phyloP scores from a whole-genome alignment of 1,140 invertebrate species.

The Drosophila paulistorum region DNA sequence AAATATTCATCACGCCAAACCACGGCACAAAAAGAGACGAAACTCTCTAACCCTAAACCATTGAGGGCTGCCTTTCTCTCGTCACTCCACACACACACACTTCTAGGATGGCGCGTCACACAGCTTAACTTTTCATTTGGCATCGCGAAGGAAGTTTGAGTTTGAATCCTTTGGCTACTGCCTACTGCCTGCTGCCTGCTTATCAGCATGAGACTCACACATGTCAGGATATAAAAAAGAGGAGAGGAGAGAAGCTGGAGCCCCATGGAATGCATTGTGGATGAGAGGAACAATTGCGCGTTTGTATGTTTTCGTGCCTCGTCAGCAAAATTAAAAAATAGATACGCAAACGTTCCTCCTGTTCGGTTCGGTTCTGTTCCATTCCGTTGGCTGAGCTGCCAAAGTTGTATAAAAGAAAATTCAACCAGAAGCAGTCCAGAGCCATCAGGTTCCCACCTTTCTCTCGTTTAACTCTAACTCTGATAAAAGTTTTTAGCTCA shows the following conservation, averaged over 20 bases:
- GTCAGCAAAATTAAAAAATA: slow-evolving; percentile 82
- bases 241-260: slow-evolving; percentile 15
- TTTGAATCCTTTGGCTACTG: slow-evolving; percentile 31
- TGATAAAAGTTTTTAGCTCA: slow-evolving; percentile 41
- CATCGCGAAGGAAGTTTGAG: slow-evolving; percentile 18
- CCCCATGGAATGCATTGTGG: slow-evolving; percentile 77
- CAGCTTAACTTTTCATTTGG: slow-evolving; percentile 81
- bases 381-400: slow-evolving; percentile 1
- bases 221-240: slow-evolving; percentile 56
- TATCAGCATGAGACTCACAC: slow-evolving; percentile 80
- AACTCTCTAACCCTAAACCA: slow-evolving; percentile 1
- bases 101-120: slow-evolving; percentile 59
- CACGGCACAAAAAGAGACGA: slow-evolving; percentile 27
- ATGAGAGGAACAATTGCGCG: slow-evolving; percentile 75
- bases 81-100: slow-evolving; percentile 20
- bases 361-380: background rate
- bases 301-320: slow-evolving; percentile 80
- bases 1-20: slow-evolving; percentile 78
- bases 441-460: background rate
- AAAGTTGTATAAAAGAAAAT: slow-evolving; percentile 74
- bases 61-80: background rate
- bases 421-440: slow-evolving; percentile 22
- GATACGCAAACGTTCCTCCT: slow-evolving; percentile 60
- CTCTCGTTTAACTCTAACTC: background rate
- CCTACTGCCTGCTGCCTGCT: slow-evolving; percentile 54